Evolutionary conservation across 2,113 vertebrate species (phyloP).

Genomic region (Gnathonemus echidnorhynchus): DNA sequence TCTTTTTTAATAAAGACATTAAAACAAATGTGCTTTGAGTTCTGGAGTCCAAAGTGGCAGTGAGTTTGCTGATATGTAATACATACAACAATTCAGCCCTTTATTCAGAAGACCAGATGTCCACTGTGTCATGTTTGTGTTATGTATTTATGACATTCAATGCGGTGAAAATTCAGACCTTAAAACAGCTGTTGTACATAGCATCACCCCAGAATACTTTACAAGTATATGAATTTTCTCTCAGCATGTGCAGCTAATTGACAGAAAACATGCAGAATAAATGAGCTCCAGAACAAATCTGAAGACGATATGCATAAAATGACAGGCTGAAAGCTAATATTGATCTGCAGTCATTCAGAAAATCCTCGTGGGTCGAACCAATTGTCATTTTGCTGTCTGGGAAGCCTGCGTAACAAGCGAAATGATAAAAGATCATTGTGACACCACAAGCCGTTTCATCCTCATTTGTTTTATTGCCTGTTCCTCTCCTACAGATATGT

Average conservation of each 20-base stretch:
- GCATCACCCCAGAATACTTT: not conserved
- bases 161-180: not conserved
- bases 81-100: not conserved
- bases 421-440: not conserved
- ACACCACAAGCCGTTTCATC: not conserved
- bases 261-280: not conserved
- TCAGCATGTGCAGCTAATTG: not conserved
- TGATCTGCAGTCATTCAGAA: not conserved
- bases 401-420: not conserved
- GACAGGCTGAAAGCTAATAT: not conserved
- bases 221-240: not conserved
- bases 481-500: not conserved
- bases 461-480: not conserved
- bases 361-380: not conserved
- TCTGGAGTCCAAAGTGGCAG: not conserved
- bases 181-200: not conserved
- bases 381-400: not conserved
- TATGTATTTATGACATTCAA: not conserved
- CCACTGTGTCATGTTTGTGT: not conserved
- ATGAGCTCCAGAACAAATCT: not conserved
- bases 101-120: not conserved
- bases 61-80: not conserved
- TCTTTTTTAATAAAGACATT: not conserved
- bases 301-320: not conserved
- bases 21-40: not conserved